These are phyloP conservation scores for Archips crataeganus DNA, from an alignment of 2,888 invertebrate genomes.

Conservation along the genomic window DNA sequence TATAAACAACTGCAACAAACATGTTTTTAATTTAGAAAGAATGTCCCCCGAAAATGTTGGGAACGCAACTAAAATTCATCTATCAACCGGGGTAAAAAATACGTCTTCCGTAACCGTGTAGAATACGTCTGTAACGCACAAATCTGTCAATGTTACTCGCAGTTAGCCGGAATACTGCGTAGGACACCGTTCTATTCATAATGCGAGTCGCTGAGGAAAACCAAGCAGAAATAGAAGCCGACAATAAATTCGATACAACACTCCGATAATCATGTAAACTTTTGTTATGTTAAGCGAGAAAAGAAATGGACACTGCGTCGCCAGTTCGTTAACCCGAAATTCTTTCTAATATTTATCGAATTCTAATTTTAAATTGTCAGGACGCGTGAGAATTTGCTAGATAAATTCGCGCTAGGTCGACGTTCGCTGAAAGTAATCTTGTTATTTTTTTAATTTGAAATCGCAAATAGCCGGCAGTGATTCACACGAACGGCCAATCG, in stretches of 20 bases:
- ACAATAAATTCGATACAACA: slow-evolving; percentile 76
- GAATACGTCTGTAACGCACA: slow-evolving; percentile 76
- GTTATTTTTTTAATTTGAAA: slow-evolving; percentile 24
- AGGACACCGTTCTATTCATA: slow-evolving; percentile 69
- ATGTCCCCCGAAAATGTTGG: slow-evolving; percentile 38
- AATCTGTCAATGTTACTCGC: slow-evolving; percentile 78
- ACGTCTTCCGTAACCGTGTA: slow-evolving; percentile 52
- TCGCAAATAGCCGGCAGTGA: slow-evolving; percentile 27
- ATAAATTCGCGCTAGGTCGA: slow-evolving; percentile 20
- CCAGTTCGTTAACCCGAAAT: slow-evolving; percentile 70
- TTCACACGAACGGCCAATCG: slow-evolving; percentile 35
- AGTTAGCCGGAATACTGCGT: slow-evolving; percentile 60
- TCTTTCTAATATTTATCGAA: slow-evolving; percentile 67
- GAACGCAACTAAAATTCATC: slow-evolving; percentile 61
- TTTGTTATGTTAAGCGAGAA: slow-evolving; percentile 72
- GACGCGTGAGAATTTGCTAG: slow-evolving; percentile 55
- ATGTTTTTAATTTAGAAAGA: slow-evolving; percentile 37
- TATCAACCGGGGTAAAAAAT: slow-evolving; percentile 46
- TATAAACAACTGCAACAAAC: slow-evolving; percentile 26
- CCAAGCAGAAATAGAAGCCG: slow-evolving; percentile 73
- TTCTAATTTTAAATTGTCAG: slow-evolving; percentile 62
- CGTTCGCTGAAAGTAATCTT: slow-evolving; percentile 24
- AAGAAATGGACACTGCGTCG: slow-evolving; percentile 43
- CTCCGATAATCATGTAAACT: slow-evolving; percentile 62
- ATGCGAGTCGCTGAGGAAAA: slow-evolving; percentile 71